These are phyloP conservation scores for Oncorhynchus kisutch DNA, from an alignment of 2,113 vertebrate species.

Conservation along the genomic window DNA sequence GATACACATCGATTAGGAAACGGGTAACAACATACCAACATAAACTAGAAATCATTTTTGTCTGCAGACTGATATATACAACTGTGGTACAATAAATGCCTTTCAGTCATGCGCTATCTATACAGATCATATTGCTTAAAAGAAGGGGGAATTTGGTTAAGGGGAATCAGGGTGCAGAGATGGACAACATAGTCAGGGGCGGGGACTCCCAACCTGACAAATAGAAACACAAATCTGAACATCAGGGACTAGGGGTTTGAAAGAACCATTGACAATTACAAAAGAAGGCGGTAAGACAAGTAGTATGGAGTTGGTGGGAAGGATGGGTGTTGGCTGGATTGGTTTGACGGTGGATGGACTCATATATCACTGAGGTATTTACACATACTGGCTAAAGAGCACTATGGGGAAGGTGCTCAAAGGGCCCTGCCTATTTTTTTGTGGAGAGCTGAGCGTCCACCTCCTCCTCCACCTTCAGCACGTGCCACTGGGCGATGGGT, in stretches of 20 bases:
- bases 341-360: conserved; percentile 85
- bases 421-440: conserved; percentile 90
- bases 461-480: conserved; percentile 93
- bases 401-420: conserved; percentile 89
- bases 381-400: conserved; percentile 99
- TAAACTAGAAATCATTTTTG: conserved; percentile 96
- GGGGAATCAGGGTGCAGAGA: conserved; percentile 48
- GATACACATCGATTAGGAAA: conserved; percentile 99
- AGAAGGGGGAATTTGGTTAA: conserved; percentile 88
- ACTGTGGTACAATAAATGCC: conserved; percentile 93
- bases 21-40: conserved; percentile 99
- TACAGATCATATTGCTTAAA: conserved; percentile 99
- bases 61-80: conserved; percentile 98
- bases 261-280: conserved; percentile 43
- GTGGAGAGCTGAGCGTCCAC: conserved; percentile 92
- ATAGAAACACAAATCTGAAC: conserved; percentile 30
- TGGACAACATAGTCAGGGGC: conserved; percentile 47
- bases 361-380: conserved; percentile 99
- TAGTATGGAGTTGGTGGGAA: conserved; percentile 70
- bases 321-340: conserved; percentile 60
- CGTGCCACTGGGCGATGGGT: conserved; percentile 99
- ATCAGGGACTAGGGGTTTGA: conserved; percentile 24
- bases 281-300: conserved; percentile 24
- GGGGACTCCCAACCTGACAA: conserved; percentile 3
- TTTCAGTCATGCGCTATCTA: conserved; percentile 99